These are phyloP conservation scores for Anoplolepis gracilipes DNA, from an alignment of 1,140 invertebrate species.

Conservation along the genomic window DNA sequence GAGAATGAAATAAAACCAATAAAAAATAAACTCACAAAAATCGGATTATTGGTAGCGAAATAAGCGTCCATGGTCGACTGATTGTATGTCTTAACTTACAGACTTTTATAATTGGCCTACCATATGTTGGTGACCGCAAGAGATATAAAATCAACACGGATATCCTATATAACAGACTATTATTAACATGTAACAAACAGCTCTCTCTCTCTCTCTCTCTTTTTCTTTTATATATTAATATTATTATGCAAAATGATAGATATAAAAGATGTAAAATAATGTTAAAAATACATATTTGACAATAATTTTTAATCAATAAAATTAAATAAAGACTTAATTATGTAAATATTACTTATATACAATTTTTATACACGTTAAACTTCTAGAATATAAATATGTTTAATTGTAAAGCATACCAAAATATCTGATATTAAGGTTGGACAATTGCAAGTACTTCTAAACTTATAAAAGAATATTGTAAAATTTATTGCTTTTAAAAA, in stretches of 20 bases:
- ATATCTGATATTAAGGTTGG: background rate
- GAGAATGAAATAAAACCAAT: background rate
- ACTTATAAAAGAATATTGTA: background rate
- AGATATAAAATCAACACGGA: slow-evolving; percentile 54
- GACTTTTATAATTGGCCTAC: slow-evolving; percentile 33
- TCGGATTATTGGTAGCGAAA: background rate
- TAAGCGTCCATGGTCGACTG: background rate
- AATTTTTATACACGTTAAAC: background rate
- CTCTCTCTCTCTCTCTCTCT: too few species aligned
- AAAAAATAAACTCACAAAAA: background rate
- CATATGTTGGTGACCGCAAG: background rate
- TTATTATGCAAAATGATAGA: background rate
- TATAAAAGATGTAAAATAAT: background rate
- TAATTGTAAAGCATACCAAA: background rate
- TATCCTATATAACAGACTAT: slow-evolving; percentile 25
- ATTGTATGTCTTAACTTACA: background rate
- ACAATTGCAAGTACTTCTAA: background rate
- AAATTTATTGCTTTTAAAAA: background rate
- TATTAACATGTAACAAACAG: too few species aligned
- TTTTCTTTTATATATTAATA: background rate
- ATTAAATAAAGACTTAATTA: background rate
- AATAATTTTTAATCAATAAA: background rate
- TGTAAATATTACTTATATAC: background rate
- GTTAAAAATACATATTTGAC: background rate
- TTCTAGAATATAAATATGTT: background rate